Conservation (phyloP, 1,140 invertebrate genomes). For the Cotesia vestalis region DNA sequence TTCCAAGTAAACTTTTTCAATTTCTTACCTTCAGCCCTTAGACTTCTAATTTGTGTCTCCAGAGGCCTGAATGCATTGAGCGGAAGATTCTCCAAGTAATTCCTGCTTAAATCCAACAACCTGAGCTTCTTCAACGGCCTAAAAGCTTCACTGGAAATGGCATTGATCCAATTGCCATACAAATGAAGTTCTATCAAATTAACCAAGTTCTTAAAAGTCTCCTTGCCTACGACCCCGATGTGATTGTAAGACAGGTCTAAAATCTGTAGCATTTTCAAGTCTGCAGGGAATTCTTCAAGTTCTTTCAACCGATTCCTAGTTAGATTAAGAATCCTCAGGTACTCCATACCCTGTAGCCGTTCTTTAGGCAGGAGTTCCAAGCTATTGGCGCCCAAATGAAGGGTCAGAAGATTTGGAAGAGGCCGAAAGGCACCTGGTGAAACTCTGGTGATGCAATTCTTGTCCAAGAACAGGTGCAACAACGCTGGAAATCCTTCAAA, state of each 20-base stretch:
- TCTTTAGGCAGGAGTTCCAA: slow-evolving; percentile 87
- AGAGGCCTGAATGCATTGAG: slow-evolving; percentile 78
- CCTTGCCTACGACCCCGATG: slow-evolving; percentile 78
- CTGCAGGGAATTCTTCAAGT: slow-evolving; percentile 82
- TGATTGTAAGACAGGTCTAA: slow-evolving; percentile 87
- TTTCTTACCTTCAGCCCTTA: slow-evolving; percentile 78
- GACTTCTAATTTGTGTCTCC: slow-evolving; percentile 81
- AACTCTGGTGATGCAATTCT: slow-evolving; percentile 81
- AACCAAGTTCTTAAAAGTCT: slow-evolving; percentile 78
- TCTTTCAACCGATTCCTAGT: slow-evolving; percentile 84
- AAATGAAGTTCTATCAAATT: slow-evolving; percentile 81
- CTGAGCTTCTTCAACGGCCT: slow-evolving; percentile 80
- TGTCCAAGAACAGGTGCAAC: slow-evolving; percentile 76
- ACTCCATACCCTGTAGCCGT: slow-evolving; percentile 79
- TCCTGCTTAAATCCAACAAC: slow-evolving; percentile 83
- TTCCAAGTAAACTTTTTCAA: too few species aligned
- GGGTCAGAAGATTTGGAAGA: slow-evolving; percentile 77
- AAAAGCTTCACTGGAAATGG: slow-evolving; percentile 81
- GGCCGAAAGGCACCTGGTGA: slow-evolving; percentile 86
- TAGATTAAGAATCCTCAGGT: slow-evolving; percentile 79
- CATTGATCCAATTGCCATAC: slow-evolving; percentile 83
- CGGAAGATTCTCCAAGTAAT: slow-evolving; percentile 84
- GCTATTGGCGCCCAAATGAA: slow-evolving; percentile 86
- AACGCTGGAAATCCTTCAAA: slow-evolving; percentile 87
- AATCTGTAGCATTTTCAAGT: slow-evolving; percentile 79